These are phyloP conservation scores for Meteorus sp. DNA, from an alignment of 1,140 invertebrate species.

Conservation along the genomic window DNA sequence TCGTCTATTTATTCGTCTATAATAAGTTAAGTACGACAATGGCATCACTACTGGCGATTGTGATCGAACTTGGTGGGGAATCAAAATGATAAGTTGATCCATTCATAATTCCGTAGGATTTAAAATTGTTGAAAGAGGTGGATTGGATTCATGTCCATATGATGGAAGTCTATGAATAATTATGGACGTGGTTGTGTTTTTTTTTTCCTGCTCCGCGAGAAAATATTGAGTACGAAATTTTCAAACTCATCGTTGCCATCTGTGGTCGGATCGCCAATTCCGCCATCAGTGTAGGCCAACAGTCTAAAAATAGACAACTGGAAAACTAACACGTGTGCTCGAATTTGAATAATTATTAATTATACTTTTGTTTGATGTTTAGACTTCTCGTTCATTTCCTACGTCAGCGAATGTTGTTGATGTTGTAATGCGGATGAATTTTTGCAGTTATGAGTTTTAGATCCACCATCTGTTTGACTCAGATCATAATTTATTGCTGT, in stretches of 20 bases:
- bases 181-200: neutral
- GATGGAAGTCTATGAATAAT: too few species aligned
- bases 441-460: slow-evolving; percentile 37
- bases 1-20: neutral
- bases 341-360: too few species aligned
- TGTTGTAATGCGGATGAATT: too few species aligned
- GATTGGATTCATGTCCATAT: too few species aligned
- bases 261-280: slow-evolving; percentile 34
- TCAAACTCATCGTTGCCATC: too few species aligned
- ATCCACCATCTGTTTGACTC: slow-evolving; percentile 46
- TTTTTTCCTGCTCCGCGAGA: too few species aligned
- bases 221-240: too few species aligned
- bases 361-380: slow-evolving; percentile 28
- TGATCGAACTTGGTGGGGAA: too few species aligned
- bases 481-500: slow-evolving; percentile 50
- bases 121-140: too few species aligned
- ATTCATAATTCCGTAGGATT: too few species aligned
- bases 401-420: slow-evolving; percentile 45
- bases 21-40: slow-evolving; percentile 29
- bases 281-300: slow-evolving; percentile 14
- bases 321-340: too few species aligned
- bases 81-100: too few species aligned
- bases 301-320: slow-evolving; percentile 5
- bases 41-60: slow-evolving; percentile 25
- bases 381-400: slow-evolving; percentile 34